Conservation (phyloP, 2,888 invertebrate genomes). For the Acanthosepion lycidas region DNA sequence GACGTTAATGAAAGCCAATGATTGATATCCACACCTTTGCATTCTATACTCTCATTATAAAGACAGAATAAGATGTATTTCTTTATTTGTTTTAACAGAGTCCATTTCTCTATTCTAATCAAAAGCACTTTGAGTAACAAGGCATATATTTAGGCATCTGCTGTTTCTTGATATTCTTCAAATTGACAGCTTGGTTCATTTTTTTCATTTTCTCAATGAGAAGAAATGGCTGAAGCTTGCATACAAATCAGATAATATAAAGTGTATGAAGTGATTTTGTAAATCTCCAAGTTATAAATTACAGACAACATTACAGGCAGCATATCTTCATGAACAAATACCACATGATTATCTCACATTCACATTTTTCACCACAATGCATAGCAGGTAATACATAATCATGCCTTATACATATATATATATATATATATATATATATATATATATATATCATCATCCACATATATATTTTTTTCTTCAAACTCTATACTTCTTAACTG, state of each 20-base stretch:
- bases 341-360: not conserved
- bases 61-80: not conserved
- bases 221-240: not conserved
- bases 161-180: not conserved
- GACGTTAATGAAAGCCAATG: no score
- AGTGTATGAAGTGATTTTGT: not conserved
- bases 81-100: not conserved
- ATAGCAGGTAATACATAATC: not conserved
- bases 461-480: not conserved
- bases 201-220: not conserved
- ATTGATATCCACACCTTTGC: no score
- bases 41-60: no score
- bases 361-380: not conserved
- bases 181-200: not conserved
- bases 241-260: not conserved
- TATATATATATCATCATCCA: no score
- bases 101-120: not conserved
- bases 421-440: not conserved
- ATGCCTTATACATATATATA: not conserved
- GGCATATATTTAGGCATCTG: not conserved
- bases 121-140: not conserved
- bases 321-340: not conserved
- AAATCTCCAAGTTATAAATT: not conserved
- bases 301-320: not conserved
- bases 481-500: not conserved